Conservation (phyloP, 2,888 invertebrate genomes). For the Caenorhabditis doughertyi region DNA sequence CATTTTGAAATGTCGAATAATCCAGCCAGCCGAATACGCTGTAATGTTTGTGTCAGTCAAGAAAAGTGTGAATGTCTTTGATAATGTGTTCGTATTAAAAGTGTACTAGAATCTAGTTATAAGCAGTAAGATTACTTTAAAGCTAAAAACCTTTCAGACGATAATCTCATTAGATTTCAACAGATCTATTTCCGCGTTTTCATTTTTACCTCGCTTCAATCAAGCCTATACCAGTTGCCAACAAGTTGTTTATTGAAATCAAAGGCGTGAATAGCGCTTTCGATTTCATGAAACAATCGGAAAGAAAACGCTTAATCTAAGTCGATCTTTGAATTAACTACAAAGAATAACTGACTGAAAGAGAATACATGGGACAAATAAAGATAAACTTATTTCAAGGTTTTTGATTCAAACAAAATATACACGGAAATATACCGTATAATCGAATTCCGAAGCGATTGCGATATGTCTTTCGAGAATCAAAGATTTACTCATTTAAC, state of each 20-base stretch:
- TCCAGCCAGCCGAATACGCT: conserved; percentile 36
- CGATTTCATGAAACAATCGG: conserved; percentile 22
- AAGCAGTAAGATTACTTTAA: conserved; percentile 12
- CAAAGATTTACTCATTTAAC: neutral
- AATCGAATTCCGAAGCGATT: neutral
- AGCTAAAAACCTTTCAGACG: conserved; percentile 19
- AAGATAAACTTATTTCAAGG: no score
- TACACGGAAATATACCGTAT: neutral
- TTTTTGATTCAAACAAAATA: no score
- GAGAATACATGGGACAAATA: neutral
- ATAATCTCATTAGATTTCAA: conserved; percentile 37
- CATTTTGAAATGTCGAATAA: conserved; percentile 49
- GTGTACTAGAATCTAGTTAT: conserved; percentile 20
- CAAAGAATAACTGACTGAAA: neutral
- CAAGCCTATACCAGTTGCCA: conserved; percentile 28
- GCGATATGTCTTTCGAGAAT: neutral
- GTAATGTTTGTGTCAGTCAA: conserved; percentile 37
- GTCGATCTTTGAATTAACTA: conserved; percentile 7
- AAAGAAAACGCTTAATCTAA: conserved; percentile 16
- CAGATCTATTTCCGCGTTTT: conserved; percentile 29
- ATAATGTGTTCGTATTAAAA: conserved; percentile 21
- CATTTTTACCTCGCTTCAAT: conserved; percentile 6
- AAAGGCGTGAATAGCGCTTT: conserved; percentile 7
- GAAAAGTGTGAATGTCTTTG: conserved; percentile 4
- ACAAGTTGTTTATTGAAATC: conserved; percentile 10